Base-by-base conservation (phyloP, 92 coral and sea anemone genomes). In the Siderastrea siderea region DNA sequence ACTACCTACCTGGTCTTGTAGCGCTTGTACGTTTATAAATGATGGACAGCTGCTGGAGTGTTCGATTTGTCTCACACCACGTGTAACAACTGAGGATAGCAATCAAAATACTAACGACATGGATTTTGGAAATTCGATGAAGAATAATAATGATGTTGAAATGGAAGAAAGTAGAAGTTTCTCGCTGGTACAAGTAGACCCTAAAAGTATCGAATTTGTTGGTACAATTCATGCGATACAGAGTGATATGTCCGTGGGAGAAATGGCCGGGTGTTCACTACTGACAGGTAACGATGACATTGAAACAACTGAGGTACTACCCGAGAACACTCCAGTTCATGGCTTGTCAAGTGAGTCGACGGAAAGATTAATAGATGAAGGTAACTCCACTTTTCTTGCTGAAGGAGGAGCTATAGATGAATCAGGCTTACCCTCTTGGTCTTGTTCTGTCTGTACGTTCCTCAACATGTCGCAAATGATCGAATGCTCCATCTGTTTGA, bases 401-500 rank as follows among this genome's bases (percentile, higher is more conserved):
- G 68, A 57, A 3, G 52, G 19, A 7, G 53, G 16, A 38, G 47
- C 62, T 53, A 64, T 44, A 46, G 51, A 46, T 6, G 72, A 19
- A 9, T 55, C 7, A 53, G 77, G 58, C 38, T 82, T 77, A 3
- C 89, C 89, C 3, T 85, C 92, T 17, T 95, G 98, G 98, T 60
- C 90, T 16, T 95, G 98, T 63, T 73, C 92, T 0, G 90, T 89
- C 38, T 95, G 98, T 62, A 95, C 98, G 49, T 82, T 95, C 6
- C 68, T 74, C 54, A 95, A 95, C 86, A 88, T 92, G 68, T 87
- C 91, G 50, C 90, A 90, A 83, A 80, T 95, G 91, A 95, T 90
- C 55, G 98, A 95, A 75, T 95, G 98, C 70, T 93, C 94, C 13
- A 44, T 95, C 17, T 95, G 98, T 70, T 58, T 95, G 68, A 95